A percentile compares a stretch with the other conserved stretches of the same genome.
Evolutionary conservation across 2,797 vertebrate species (phyloP).

Genomic region (Salarias fasciatus): DNA sequence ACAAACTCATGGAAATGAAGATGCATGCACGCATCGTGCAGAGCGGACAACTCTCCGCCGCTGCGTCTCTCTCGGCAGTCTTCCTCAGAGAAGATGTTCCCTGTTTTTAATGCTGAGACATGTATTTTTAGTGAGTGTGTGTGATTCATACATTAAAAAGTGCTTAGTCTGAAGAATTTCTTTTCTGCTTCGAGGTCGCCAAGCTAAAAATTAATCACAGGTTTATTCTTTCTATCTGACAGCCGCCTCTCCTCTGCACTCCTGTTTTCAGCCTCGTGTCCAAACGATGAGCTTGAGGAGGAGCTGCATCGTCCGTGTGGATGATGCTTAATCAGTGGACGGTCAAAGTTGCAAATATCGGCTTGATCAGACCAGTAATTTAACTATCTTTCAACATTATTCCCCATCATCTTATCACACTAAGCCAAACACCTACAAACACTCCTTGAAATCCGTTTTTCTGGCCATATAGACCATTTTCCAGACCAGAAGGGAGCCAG

Average conservation of each 20-base stretch:
- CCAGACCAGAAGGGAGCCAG: constrained; percentile 47
- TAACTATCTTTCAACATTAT: constrained; percentile 7
- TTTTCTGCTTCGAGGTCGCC: constrained; percentile 28
- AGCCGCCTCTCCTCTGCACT: constrained; percentile 6
- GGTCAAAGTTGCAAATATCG: constrained; percentile 49
- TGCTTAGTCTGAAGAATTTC: constrained; percentile 8
- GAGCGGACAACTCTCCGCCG: constrained; percentile 13
- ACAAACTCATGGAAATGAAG: neutral
- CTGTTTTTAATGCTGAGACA: neutral
- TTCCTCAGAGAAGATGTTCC: constrained; percentile 1
- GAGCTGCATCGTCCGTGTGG: constrained; percentile 1
- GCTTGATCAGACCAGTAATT: constrained; percentile 7
- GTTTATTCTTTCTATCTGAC: constrained; percentile 16
- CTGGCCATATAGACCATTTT: constrained; percentile 29
- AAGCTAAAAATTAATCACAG: constrained; percentile 20
- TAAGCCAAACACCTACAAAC: constrained; percentile 15
- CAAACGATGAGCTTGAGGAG: neutral
- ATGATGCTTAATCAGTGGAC: constrained; percentile 24
- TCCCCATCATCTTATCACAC: neutral
- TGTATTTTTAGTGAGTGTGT: constrained; percentile 12
- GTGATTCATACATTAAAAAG: constrained; percentile 31
- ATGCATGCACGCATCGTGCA: neutral
- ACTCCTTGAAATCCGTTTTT: constrained; percentile 39
- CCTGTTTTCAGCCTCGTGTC: constrained; percentile 3
- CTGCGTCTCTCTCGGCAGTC: constrained; percentile 3